Base-by-base conservation (phyloP, 2,113 vertebrate species). In the Tyrannus savana region DNA sequence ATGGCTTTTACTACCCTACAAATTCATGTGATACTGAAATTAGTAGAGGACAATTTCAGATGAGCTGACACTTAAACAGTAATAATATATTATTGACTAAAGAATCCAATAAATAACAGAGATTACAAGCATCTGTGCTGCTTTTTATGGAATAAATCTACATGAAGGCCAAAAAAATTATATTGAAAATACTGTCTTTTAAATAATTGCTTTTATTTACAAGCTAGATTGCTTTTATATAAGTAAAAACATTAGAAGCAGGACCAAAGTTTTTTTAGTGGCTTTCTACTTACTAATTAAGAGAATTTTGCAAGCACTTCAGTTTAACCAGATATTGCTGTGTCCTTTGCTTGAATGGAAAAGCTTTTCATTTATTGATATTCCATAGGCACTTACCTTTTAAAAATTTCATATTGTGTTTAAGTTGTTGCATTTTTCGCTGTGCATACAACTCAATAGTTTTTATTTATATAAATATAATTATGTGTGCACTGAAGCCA, bases 401-500 rank as follows among this genome's bases (percentile, higher is more conserved):
- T 72, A 44, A 41, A 42, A 74, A 72, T 87, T 31, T 85, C 62
- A 44, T 68, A 60, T 13, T 63, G 14, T 84, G 22, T 89, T 95
- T 89, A 94, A 82, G 10, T 87, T 56, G 25, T 67, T 90, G 18
- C 8, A 58, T 90, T 90, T 87, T 94, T 84, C 33, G 58, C 41
- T 79, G n/a, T 79, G 46, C 30, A 35, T 41, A 24, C n/a, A 79
- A 72, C 22, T 77, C 50, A 56, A 68, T 39, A 60, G 21, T 66
- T 95, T 95, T 73, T 33, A 84, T 76, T 91, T 93, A 62, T 72
- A 59, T 52, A 79, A 87, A 58, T 71, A 35, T 69, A 89, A 80
- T 87, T 83, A 44, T 17, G 24, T 52, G 75, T 49, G 31, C 58
- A 67, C n/a, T 80, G 39, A 87, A 89, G 68, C n/a, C 6, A 27